Conservation (phyloP, 1,140 invertebrate species). For the Amyelois transitella region DNA sequence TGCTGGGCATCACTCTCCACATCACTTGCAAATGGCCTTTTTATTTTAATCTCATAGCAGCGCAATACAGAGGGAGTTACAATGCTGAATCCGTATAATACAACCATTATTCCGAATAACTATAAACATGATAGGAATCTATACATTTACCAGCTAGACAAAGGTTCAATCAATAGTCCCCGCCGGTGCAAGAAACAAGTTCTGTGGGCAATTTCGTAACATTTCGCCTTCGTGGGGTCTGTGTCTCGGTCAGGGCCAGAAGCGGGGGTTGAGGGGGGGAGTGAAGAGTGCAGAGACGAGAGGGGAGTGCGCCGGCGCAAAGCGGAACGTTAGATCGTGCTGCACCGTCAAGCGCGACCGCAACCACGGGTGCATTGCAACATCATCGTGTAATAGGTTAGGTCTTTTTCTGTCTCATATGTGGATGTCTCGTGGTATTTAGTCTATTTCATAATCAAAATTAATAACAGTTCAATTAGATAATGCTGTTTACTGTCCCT, state of each 20-base stretch:
- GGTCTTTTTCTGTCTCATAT: constrained; percentile 6
- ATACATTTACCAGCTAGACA: not conserved
- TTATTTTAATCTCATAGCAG: too few relatives aligned
- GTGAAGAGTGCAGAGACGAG: constrained; percentile 10
- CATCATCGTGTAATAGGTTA: constrained; percentile 53
- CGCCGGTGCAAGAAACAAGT: not conserved
- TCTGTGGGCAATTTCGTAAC: constrained; percentile 53
- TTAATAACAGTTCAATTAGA: not conserved
- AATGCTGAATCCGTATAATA: too few relatives aligned
- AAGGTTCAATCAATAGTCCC: not conserved
- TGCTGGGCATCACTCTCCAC: too few relatives aligned
- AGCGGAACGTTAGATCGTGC: constrained; percentile 71
- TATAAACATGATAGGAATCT: too few relatives aligned
- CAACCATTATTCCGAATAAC: too few relatives aligned
- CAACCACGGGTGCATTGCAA: constrained; percentile 51
- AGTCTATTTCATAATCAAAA: not conserved
- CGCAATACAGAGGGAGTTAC: too few relatives aligned
- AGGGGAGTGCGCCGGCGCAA: constrained; percentile 40
- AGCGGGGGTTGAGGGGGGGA: constrained; percentile 19
- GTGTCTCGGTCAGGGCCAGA: constrained; percentile 63
- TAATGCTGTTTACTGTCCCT: too few relatives aligned
- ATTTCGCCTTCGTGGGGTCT: constrained; percentile 37
- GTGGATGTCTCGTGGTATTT: not conserved
- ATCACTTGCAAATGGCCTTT: too few relatives aligned
- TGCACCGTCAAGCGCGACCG: constrained; percentile 69